Base-by-base conservation (phyloP, 1,140 invertebrate genomes). In the silkworm (Bombyx mori) region DNA sequence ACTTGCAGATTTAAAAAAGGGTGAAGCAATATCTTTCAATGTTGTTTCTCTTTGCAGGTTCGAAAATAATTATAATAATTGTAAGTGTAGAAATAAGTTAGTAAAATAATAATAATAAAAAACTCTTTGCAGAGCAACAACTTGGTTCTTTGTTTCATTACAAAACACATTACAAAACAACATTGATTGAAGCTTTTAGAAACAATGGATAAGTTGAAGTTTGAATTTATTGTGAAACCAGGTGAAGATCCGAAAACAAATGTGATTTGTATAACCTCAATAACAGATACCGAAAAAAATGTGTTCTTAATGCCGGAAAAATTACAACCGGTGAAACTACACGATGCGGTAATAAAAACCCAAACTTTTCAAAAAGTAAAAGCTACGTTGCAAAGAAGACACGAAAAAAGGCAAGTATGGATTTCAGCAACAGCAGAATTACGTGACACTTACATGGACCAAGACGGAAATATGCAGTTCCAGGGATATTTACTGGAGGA, bases 381-480 rank as follows among this genome's bases (percentile, higher is more conserved):
- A 60, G 56, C 57, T 50, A 77, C 70, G 48, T 52, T 82, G 54
- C 71, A 78, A 67, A 80, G 56, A 71, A 69, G 72, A 60, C 66
- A 76, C 60, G 67, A 83, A 49, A 71, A 62, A 54, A 69, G 77
- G 70, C 62, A 69, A 54, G 67, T 83, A 44, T 83, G 75, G 78
- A 79, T 73, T 54, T 60, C 70, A 18, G 4, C 68, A 44, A 66
- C 60, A 56, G 58, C 58, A 44, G 66, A 71, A 18, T 54, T 68
- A 59, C 12, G 49, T 12, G 22, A 59, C 7, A 44, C 12, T 8
- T 75, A 71, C 55, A 18, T 49, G 10, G 66, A 71, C 68, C 60
- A 69, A 54, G 64, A 71, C 57, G 66, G 63, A 60, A 75, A 75
- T 63, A 68, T 70, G 60, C 72, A 72, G 12, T 75, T 73, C 26